Conservation (phyloP, 92 coral and sea anemone genomes). For the Isaurus tuberculatus region DNA sequence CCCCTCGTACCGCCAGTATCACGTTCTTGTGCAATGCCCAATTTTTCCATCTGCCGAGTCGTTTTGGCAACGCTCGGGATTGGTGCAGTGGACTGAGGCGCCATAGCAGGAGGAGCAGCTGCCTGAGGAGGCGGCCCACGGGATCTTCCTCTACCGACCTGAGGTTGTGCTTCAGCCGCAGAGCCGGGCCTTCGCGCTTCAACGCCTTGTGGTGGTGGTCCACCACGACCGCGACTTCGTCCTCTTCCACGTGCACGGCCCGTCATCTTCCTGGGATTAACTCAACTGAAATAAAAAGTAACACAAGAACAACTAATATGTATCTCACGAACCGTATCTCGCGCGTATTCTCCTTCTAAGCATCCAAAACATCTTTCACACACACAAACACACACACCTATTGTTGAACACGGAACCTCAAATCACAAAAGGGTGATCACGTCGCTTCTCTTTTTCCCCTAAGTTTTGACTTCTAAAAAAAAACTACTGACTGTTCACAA, state of each 20-base stretch:
- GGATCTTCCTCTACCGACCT: constrained; percentile 87
- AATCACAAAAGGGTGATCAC: neutral
- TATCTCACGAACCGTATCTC: no score
- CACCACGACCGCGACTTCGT: constrained; percentile 90
- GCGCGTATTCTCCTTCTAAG: no score
- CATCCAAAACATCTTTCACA: no score
- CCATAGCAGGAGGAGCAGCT: constrained; percentile 56
- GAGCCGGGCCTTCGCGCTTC: constrained; percentile 92
- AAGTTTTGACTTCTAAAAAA: neutral
- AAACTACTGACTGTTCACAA: neutral
- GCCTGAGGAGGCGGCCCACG: constrained; percentile 88
- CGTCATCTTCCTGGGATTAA: constrained; percentile 69
- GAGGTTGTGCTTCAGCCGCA: constrained; percentile 59
- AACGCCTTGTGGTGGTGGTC: constrained; percentile 51
- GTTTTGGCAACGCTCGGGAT: constrained; percentile 68
- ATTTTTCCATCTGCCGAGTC: constrained; percentile 75
- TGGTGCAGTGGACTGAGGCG: constrained; percentile 55
- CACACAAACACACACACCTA: neutral
- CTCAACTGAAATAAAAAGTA: constrained; percentile 8
- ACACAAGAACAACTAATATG: neutral
- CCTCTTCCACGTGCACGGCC: constrained; percentile 95
- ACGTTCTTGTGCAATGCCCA: constrained; percentile 54
- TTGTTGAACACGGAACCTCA: neutral
- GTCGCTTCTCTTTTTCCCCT: neutral
- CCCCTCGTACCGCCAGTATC: constrained; percentile 29